Evolutionary conservation across 1,140 invertebrate genomes (phyloP).

Genomic region (Periplaneta americana): DNA sequence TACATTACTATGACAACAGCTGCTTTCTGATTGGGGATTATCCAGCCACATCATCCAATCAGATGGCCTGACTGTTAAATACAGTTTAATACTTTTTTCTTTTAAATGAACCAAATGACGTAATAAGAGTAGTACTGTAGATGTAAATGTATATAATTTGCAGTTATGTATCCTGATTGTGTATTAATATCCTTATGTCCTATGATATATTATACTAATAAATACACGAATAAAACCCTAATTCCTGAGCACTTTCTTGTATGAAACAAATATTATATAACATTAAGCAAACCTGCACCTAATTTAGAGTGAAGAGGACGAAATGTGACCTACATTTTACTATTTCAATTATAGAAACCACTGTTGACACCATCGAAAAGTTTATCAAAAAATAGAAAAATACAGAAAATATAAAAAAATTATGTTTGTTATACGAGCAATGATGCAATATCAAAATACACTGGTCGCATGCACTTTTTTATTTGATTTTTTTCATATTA

Average conservation of each 20-base stretch:
- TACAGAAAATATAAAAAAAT: too few species aligned
- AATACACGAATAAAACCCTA: not conserved
- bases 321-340: too few species aligned
- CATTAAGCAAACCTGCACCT: too few species aligned
- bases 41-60: conserved; percentile 33
- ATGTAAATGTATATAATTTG: not conserved
- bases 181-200: not conserved
- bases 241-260: not conserved
- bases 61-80: conserved; percentile 12
- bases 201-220: not conserved
- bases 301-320: too few species aligned
- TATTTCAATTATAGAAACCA: too few species aligned
- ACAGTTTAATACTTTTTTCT: not conserved
- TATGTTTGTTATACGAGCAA: too few species aligned
- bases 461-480: too few species aligned
- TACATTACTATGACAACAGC: conserved; percentile 15
- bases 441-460: too few species aligned
- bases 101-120: not conserved
- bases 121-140: not conserved
- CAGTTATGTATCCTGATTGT: not conserved
- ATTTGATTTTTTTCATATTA: too few species aligned
- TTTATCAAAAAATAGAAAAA: too few species aligned
- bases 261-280: not conserved
- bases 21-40: conserved; percentile 29
- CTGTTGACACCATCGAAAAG: too few species aligned